These are phyloP conservation scores for Silurus aristotelis DNA, from an alignment of 2,797 vertebrate species.

Conservation along the genomic window DNA sequence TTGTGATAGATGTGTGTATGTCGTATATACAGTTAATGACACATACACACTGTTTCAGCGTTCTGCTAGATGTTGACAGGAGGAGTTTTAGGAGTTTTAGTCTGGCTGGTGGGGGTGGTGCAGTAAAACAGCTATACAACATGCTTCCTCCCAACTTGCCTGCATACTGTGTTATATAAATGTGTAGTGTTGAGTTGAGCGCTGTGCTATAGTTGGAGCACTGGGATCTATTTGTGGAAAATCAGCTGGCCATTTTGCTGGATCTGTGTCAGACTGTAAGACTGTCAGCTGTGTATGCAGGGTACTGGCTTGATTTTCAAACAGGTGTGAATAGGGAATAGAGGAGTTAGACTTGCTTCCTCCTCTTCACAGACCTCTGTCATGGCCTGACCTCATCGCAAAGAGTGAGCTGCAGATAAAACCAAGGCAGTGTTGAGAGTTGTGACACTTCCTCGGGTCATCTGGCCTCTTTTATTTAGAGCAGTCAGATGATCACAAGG, in stretches of 20 bases:
- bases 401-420: constrained; percentile 48
- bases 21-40: neutral
- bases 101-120: constrained; percentile 20
- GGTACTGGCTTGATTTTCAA: constrained; percentile 53
- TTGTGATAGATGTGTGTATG: neutral
- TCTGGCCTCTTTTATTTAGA: neutral
- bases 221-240: constrained; percentile 65
- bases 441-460: constrained; percentile 35
- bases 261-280: constrained; percentile 68
- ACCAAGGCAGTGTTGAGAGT: constrained; percentile 60
- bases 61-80: neutral
- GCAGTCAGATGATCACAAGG: neutral
- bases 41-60: constrained; percentile 6
- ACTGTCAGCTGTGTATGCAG: constrained; percentile 48
- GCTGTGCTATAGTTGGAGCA: constrained; percentile 64
- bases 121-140: constrained; percentile 44
- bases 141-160: constrained; percentile 35
- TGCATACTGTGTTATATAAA: constrained; percentile 60
- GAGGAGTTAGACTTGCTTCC: constrained; percentile 50
- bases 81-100: neutral
- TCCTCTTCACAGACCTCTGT: constrained; percentile 17
- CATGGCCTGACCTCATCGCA: constrained; percentile 34
- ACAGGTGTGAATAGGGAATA: constrained; percentile 60
- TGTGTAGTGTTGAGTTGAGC: constrained; percentile 56
- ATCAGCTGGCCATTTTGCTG: constrained; percentile 60